Conservation (phyloP, 2,888 invertebrate genomes). For the Drosophila anomalipes region DNA sequence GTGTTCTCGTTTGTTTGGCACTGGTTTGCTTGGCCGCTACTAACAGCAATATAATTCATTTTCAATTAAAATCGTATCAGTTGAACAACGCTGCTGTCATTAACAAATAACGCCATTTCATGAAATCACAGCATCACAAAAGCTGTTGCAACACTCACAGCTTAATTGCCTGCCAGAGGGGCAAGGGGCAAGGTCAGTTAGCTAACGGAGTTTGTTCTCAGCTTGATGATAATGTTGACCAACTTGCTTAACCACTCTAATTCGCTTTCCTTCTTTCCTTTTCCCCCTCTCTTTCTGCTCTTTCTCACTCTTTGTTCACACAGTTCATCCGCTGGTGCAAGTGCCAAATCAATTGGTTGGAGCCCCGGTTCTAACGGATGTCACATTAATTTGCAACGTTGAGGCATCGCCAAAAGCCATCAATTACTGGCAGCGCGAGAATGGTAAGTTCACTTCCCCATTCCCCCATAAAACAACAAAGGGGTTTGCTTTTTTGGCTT, state of each 20-base stretch:
- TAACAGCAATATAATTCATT: constrained; percentile 83
- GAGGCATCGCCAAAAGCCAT: constrained; percentile 97
- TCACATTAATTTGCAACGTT: constrained; percentile 93
- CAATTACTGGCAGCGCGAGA: constrained; percentile 97
- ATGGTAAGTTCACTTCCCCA: constrained; percentile 88
- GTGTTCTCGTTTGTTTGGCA: constrained; percentile 8
- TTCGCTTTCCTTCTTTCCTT: neutral
- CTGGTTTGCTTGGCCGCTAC: constrained; percentile 41
- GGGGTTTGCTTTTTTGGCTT: constrained; percentile 21
- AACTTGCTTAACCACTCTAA: constrained; percentile 23
- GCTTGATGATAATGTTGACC: constrained; percentile 41
- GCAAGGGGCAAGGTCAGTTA: constrained; percentile 1
- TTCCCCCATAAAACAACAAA: neutral
- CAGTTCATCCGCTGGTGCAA: constrained; percentile 97
- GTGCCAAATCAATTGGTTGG: constrained; percentile 97
- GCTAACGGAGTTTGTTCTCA: constrained; percentile 4
- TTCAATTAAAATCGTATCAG: constrained; percentile 85
- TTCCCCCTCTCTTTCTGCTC: constrained; percentile 9
- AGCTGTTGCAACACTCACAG: constrained; percentile 16
- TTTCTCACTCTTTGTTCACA: constrained; percentile 56
- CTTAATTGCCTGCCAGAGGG: constrained; percentile 32
- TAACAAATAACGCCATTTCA: constrained; percentile 48
- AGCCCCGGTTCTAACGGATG: constrained; percentile 93
- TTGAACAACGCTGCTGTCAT: constrained; percentile 44
- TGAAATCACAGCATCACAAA: constrained; percentile 20